These are phyloP conservation scores for Ceratotherium simum DNA, from an alignment of 2,113 vertebrate genomes.

Conservation along the genomic window DNA sequence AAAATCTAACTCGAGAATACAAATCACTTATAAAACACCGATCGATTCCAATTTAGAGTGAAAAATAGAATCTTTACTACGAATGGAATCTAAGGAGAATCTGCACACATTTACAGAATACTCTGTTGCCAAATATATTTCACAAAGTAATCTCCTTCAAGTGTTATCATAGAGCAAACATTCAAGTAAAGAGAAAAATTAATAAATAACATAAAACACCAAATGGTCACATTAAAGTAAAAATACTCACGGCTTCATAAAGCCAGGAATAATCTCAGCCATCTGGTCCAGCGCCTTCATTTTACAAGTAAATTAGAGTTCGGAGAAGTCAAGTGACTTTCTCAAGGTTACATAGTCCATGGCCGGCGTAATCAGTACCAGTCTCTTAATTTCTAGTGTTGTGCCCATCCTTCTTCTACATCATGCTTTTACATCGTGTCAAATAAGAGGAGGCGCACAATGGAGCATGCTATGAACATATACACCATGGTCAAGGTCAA, in stretches of 20 bases:
- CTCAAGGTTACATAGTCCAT: neutral
- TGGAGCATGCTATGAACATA: neutral
- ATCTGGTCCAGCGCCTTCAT: neutral
- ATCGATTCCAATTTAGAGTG: neutral
- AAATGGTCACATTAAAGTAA: neutral
- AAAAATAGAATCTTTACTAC: neutral
- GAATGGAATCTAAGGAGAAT: neutral
- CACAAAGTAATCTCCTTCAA: neutral
- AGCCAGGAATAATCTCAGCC: neutral
- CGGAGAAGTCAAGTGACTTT: neutral
- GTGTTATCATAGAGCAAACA: neutral
- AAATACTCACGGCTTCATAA: conserved; percentile 1
- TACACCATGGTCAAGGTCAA: neutral
- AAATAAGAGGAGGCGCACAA: neutral
- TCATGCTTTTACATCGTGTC: neutral
- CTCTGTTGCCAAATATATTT: neutral
- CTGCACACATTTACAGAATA: neutral
- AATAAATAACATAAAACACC: neutral
- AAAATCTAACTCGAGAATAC: neutral
- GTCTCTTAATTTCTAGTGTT: neutral
- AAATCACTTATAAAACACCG: neutral
- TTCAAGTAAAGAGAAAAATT: neutral
- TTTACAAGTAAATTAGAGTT: conserved; percentile 24
- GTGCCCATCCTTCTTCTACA: neutral
- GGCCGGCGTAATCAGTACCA: neutral